Evolutionary conservation across 2,113 vertebrate genomes (phyloP).

Genomic region (Xiphias gladius): DNA sequence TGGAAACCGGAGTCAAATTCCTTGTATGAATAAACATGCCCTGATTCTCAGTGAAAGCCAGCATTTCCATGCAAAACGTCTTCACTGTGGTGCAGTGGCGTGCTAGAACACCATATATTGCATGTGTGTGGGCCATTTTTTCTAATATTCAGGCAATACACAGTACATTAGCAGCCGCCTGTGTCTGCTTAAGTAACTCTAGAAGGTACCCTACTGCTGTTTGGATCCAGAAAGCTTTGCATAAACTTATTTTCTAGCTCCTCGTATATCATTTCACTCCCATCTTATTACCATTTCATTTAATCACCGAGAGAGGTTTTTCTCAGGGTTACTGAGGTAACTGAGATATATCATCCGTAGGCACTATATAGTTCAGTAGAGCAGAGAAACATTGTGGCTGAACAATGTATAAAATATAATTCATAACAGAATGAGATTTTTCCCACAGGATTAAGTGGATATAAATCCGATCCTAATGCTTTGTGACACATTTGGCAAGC

Average conservation of each 20-base stretch:
- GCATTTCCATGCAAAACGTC: slow-evolving; percentile 12
- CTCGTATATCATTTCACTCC: slow-evolving; percentile 35
- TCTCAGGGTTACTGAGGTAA: slow-evolving; percentile 44
- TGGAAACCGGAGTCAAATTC: neutral
- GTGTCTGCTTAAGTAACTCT: slow-evolving; percentile 25
- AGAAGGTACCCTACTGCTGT: slow-evolving; percentile 20
- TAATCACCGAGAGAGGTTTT: slow-evolving; percentile 45
- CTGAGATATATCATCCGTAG: slow-evolving; percentile 13
- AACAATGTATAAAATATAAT: slow-evolving; percentile 61
- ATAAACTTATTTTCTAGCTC: slow-evolving; percentile 17
- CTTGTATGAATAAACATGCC: neutral
- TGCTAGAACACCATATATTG: slow-evolving; percentile 8
- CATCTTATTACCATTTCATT: slow-evolving; percentile 28
- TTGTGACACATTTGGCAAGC: slow-evolving; percentile 63
- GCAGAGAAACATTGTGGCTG: slow-evolving; percentile 30
- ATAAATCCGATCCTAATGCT: slow-evolving; percentile 61
- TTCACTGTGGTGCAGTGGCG: neutral
- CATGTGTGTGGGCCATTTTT: slow-evolving; percentile 31
- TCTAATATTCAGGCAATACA: slow-evolving; percentile 14
- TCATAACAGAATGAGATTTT: slow-evolving; percentile 41
- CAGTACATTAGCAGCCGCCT: slow-evolving; percentile 12
- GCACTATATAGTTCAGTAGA: slow-evolving; percentile 10
- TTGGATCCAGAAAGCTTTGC: slow-evolving; percentile 26
- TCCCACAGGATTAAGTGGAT: slow-evolving; percentile 49
- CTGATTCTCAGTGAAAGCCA: neutral